Evolutionary conservation across 2,888 invertebrate species (phyloP).

Genomic region (Pandemis cinnamomeana): DNA sequence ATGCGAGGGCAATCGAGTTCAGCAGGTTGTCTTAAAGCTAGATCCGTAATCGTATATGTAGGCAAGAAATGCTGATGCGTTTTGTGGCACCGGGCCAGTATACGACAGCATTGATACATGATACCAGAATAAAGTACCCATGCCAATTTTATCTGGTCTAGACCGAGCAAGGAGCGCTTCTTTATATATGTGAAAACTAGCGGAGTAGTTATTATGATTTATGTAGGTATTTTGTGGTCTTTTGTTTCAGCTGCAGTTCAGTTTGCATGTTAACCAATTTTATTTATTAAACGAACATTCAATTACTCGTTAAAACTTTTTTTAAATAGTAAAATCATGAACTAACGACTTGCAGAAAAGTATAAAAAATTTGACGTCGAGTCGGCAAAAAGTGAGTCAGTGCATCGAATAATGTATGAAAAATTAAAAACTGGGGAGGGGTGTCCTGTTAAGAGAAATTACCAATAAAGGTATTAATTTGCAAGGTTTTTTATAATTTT

Average conservation of each 20-base stretch:
- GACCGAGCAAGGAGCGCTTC: background rate
- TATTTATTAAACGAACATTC: no score
- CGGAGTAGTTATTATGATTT: background rate
- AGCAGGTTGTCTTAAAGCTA: background rate
- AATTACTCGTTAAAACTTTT: no score
- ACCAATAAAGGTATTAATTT: no score
- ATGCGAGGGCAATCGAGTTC: background rate
- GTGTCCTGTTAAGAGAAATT: no score
- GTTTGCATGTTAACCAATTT: no score
- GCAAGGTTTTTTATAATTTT: no score
- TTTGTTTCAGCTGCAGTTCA: background rate
- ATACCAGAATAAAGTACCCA: constrained; percentile 8
- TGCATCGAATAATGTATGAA: no score
- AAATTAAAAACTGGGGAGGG: no score
- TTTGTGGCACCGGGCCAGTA: constrained; percentile 13
- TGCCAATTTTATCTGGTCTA: constrained; percentile 14
- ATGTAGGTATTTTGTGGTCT: background rate
- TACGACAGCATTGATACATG: constrained; percentile 14
- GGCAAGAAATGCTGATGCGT: constrained; percentile 1
- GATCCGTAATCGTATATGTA: background rate
- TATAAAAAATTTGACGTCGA: no score
- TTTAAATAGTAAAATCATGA: no score
- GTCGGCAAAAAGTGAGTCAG: no score
- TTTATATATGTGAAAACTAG: background rate
- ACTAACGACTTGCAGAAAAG: no score